A percentile compares a stretch with the other conserved stretches of the same genome.
Conservation (phyloP, 2,888 invertebrate genomes). For the Spodoptera exigua region DNA sequence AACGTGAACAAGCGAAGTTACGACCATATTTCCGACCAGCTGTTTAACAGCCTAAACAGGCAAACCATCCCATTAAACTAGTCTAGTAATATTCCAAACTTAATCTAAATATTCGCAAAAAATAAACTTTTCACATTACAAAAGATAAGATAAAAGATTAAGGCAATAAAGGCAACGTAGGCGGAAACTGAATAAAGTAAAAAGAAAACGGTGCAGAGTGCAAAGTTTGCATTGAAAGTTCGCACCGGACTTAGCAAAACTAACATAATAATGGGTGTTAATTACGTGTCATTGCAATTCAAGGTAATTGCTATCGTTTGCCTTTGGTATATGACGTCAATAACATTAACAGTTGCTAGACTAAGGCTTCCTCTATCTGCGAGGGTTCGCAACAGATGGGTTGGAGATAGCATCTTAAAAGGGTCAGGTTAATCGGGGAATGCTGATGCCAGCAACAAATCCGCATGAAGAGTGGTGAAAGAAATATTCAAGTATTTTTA, state of each 20-base stretch:
- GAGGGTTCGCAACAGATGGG: too few relatives aligned
- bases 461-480: too few relatives aligned
- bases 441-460: too few relatives aligned
- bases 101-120: conserved; percentile 53
- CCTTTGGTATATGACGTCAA: not conserved
- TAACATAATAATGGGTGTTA: conserved; percentile 62
- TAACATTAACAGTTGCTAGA: too few relatives aligned
- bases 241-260: conserved; percentile 66
- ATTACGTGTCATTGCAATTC: conserved; percentile 60
- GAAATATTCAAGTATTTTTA: too few relatives aligned
- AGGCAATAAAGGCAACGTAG: conserved; percentile 62
- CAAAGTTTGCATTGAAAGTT: conserved; percentile 67
- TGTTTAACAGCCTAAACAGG: conserved; percentile 1
- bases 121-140: conserved; percentile 61
- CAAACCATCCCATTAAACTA: conserved; percentile 20
- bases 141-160: conserved; percentile 63
- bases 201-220: conserved; percentile 68
- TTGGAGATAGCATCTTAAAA: too few relatives aligned
- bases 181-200: conserved; percentile 65
- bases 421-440: too few relatives aligned
- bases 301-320: conserved; percentile 25
- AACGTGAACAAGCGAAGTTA: conserved; percentile 14
- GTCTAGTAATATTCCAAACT: conserved; percentile 28
- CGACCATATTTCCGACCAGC: conserved; percentile 8
- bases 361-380: too few relatives aligned